These are phyloP conservation scores for Diplogasteroides magnus DNA, from an alignment of 1,140 invertebrate species.

Conservation along the genomic window DNA sequence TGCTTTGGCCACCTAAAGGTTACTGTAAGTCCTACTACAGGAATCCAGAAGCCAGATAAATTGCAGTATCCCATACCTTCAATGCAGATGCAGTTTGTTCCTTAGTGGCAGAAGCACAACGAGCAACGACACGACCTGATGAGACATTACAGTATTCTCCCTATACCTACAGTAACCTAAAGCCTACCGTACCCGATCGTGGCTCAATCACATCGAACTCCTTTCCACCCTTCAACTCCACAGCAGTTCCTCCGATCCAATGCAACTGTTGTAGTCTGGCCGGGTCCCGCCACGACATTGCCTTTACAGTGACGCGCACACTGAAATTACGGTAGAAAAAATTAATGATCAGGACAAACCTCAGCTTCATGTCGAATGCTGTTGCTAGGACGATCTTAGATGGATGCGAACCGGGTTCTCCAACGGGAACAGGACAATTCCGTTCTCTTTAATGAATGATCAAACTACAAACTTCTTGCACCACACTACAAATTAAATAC, in stretches of 20 bases:
- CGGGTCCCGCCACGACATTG: too few species aligned
- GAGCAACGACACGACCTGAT: neutral
- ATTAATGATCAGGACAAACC: too few species aligned
- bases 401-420: constrained; percentile 22
- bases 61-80: too few species aligned
- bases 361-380: too few species aligned
- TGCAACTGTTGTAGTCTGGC: too few species aligned
- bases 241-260: neutral
- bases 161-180: neutral
- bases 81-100: constrained; percentile 29
- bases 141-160: too few species aligned
- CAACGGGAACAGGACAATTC: constrained; percentile 20
- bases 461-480: constrained; percentile 1
- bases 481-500: too few species aligned
- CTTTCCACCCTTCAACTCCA: neutral
- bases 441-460: constrained; percentile 8
- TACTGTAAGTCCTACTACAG: too few species aligned
- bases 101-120: constrained; percentile 13
- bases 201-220: neutral
- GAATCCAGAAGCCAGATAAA: too few species aligned
- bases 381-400: too few species aligned
- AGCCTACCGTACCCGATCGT: neutral
- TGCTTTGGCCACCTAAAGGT: constrained; percentile 16
- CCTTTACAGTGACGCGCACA: too few species aligned
- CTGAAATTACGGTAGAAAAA: too few species aligned